Evolutionary conservation across 2,113 vertebrate species (phyloP).

Genomic region (Eleginops maclovinus): DNA sequence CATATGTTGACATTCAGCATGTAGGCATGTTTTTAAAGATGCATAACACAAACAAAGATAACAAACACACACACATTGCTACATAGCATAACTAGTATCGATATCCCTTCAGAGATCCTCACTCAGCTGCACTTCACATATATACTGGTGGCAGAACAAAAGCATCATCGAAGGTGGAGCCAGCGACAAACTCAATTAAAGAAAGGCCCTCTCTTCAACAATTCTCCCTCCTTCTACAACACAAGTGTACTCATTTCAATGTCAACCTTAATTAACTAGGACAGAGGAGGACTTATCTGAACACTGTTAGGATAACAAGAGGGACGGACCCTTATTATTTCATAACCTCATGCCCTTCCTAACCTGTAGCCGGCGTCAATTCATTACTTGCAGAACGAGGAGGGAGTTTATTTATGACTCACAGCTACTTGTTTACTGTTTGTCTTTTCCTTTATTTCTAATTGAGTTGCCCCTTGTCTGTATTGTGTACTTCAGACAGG

Average conservation of each 20-base stretch:
- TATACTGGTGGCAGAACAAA: constrained; percentile 60
- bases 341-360: constrained; percentile 49
- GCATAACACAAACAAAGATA: constrained; percentile 22
- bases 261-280: constrained; percentile 85
- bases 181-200: constrained; percentile 82
- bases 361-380: constrained; percentile 47
- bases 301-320: constrained; percentile 80
- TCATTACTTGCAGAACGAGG: constrained; percentile 37
- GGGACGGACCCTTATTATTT: constrained; percentile 70
- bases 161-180: constrained; percentile 65
- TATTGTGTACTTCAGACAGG: not conserved
- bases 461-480: not conserved
- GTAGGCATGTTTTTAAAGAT: constrained; percentile 18
- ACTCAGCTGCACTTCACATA: constrained; percentile 72
- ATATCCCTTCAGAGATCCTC: constrained; percentile 50
- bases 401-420: constrained; percentile 3
- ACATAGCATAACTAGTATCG: constrained; percentile 31
- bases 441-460: not conserved
- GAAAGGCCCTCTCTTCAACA: constrained; percentile 70
- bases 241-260: constrained; percentile 84
- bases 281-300: constrained; percentile 70
- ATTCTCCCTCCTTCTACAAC: constrained; percentile 68
- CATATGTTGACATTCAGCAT: constrained; percentile 38
- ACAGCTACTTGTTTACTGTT: not conserved
- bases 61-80: not conserved